These are phyloP conservation scores for Macrotrachela quadricornifera DNA, from an alignment of 1,140 invertebrate genomes.

Conservation along the genomic window DNA sequence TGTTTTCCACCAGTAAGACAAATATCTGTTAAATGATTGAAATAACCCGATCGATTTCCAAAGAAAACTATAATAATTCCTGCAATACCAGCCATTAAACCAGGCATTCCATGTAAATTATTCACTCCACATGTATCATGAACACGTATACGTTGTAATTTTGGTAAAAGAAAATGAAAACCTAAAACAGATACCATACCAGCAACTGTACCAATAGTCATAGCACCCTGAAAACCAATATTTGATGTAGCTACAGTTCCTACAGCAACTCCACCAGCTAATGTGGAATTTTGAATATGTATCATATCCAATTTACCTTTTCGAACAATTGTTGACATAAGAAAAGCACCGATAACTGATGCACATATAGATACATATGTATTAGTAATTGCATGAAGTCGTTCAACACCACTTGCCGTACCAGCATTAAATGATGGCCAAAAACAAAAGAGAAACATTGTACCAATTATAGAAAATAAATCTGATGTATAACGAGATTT, in stretches of 20 bases:
- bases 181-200: slow-evolving; percentile 61
- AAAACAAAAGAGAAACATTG: slow-evolving; percentile 60
- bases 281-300: slow-evolving; percentile 34
- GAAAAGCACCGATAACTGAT: slow-evolving; percentile 59
- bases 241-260: slow-evolving; percentile 50
- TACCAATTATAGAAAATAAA: slow-evolving; percentile 77
- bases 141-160: slow-evolving; percentile 35
- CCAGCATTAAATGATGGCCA: slow-evolving; percentile 86
- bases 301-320: slow-evolving; percentile 19
- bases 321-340: slow-evolving; percentile 53
- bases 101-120: slow-evolving; percentile 86
- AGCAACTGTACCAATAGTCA: slow-evolving; percentile 55
- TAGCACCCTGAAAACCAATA: slow-evolving; percentile 59
- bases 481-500: slow-evolving; percentile 59
- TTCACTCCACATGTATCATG: slow-evolving; percentile 84
- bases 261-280: slow-evolving; percentile 39
- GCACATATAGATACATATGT: slow-evolving; percentile 65
- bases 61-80: slow-evolving; percentile 50
- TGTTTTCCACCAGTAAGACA: slow-evolving; percentile 30
- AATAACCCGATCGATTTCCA: slow-evolving; percentile 20
- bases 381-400: slow-evolving; percentile 68
- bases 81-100: slow-evolving; percentile 54
- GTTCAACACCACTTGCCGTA: slow-evolving; percentile 43
- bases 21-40: neutral
- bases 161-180: slow-evolving; percentile 59